A percentile compares a stretch with the other conserved stretches of the same genome.
Evolutionary conservation across 2,113 vertebrate genomes (phyloP).

Genomic region (Sceloporus undulatus): DNA sequence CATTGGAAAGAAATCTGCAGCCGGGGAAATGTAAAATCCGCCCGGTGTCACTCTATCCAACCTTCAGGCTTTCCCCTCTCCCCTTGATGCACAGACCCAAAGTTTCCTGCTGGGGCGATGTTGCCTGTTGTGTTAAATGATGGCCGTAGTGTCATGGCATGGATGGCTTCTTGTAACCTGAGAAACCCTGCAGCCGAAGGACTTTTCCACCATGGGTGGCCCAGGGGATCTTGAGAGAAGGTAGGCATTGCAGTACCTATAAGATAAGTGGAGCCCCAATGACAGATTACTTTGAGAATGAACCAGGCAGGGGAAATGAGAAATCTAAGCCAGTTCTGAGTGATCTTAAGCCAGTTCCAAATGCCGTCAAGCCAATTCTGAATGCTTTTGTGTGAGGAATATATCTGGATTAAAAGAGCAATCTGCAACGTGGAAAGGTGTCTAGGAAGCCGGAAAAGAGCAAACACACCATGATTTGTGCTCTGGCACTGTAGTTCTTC

Average conservation of each 20-base stretch:
- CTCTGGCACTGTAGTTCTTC: not conserved
- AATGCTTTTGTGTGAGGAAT: not conserved
- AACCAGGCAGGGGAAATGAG: not conserved
- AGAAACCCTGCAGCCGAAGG: not conserved
- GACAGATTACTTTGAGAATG: not conserved
- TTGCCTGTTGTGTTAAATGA: accelerated
- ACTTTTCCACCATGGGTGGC: not conserved
- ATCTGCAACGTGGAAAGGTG: too few relatives aligned
- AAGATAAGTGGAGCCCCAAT: too few relatives aligned
- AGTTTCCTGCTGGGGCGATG: accelerated
- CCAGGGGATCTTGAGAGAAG: not conserved
- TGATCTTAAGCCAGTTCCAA: not conserved
- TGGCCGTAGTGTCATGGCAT: too few relatives aligned
- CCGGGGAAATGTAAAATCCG: constrained; percentile 79
- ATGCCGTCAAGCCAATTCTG: not conserved
- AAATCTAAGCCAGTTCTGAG: not conserved
- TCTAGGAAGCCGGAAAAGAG: not conserved
- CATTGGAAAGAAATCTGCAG: constrained; percentile 86
- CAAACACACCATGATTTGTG: not conserved
- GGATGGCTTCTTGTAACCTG: accelerated
- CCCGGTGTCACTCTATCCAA: constrained; percentile 80
- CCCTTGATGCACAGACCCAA: not conserved
- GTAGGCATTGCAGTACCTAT: not conserved
- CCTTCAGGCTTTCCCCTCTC: constrained; percentile 35
- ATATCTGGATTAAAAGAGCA: not conserved